Base-by-base conservation (phyloP, 2,113 vertebrate species). In the Pachyramphus minor region DNA sequence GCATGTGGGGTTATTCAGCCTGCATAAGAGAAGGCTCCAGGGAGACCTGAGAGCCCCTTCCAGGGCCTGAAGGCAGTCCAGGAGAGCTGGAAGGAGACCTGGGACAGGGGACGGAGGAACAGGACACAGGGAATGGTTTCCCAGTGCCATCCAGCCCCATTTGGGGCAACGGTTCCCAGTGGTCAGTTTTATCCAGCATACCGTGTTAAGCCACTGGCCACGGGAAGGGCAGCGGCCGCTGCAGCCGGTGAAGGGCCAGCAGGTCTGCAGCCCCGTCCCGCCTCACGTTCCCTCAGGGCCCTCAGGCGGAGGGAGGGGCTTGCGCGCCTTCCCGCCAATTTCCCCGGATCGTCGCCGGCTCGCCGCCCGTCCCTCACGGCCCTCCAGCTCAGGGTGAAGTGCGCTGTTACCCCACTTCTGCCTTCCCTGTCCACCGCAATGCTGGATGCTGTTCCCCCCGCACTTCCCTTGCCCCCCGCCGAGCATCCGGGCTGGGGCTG, bases 371-470 rank as follows among this genome's bases (percentile, higher is more conserved):
- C 5, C 3, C 56, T 27, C 42, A 52, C 6, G 33, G 4, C 8
- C 19, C 2, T 2, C 28, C 20, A 3, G 41, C 50, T 3, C 28
- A 5, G 24, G 55, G 39, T 9, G 53, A 24, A 33, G 23, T 4
- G 23, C 52, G 4, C 49, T 25, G 9, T 1, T 3, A 3, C 14
- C 16, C 67, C 50, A 0, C 9, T 6, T 2, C 22, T 7, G 49
- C 11, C 25, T 17, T 44, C 28, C 52, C 5, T 1, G 0, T 12
- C 53, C 7, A 1, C 12, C 39, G 0, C 28, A 24, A 16, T 22
- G 63, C 50, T 3, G 15, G 81, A 58, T 42, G 19, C 30, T 1
- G 10, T 1, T 24, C 35, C 49, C 64, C 18, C 15, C 15, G 7
- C 55, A 5, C 44, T 11, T 30, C 66, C 67, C 68, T 53, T 59